phyloP scores from a whole-genome alignment of 2,113 vertebrate species.

The Miniopterus natalensis region DNA sequence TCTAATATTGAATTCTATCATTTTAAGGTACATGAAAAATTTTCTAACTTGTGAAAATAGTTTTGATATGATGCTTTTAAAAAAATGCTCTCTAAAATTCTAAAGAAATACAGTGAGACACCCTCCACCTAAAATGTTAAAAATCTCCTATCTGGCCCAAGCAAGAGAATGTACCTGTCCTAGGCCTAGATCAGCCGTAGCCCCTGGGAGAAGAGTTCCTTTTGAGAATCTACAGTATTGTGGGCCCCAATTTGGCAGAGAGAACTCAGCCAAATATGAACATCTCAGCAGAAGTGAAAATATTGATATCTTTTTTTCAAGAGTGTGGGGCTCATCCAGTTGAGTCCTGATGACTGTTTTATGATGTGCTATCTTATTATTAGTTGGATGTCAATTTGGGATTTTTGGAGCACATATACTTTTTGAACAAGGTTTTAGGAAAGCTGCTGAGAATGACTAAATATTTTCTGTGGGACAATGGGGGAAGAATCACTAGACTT shows the following conservation, averaged over 20 bases:
- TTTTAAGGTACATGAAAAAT: neutral
- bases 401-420: constrained; percentile 59
- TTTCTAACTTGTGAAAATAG: neutral
- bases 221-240: neutral
- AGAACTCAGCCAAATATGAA: constrained; percentile 48
- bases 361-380: neutral
- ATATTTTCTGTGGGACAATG: neutral
- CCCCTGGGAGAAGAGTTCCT: neutral
- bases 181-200: neutral
- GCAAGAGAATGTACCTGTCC: neutral
- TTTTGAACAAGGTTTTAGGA: constrained; percentile 57
- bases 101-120: neutral
- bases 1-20: neutral
- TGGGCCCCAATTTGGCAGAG: neutral
- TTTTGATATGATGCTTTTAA: neutral
- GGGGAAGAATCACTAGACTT: neutral
- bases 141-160: neutral
- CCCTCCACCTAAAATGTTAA: neutral
- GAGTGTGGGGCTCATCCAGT: neutral
- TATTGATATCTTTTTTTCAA: constrained; percentile 52
- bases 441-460: neutral
- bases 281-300: constrained; percentile 67
- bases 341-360: constrained; percentile 16
- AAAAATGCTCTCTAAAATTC: neutral
- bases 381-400: constrained; percentile 26